Conservation (phyloP, 2,113 vertebrate genomes). For the Pantherophis guttatus region DNA sequence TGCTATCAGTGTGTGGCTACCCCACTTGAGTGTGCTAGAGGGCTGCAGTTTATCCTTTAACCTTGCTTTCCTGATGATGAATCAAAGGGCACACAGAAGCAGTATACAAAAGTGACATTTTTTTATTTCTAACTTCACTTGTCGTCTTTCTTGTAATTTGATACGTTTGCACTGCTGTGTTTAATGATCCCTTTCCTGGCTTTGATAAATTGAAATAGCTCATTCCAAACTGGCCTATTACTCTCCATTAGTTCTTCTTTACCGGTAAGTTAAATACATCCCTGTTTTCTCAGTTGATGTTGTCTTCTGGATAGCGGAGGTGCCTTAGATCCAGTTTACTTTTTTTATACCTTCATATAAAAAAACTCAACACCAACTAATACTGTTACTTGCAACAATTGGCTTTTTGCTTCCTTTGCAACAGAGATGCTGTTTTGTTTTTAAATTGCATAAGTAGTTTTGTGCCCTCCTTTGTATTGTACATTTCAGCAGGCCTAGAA, state of each 20-base stretch:
- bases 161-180: conserved; percentile 38
- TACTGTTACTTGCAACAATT: neutral
- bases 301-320: neutral
- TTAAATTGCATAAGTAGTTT: neutral
- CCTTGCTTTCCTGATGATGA: conserved; percentile 30
- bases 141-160: conserved; percentile 33
- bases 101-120: conserved; percentile 38
- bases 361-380: neutral
- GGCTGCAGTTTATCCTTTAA: conserved; percentile 27
- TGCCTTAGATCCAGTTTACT: neutral
- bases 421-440: neutral
- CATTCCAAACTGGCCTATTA: conserved; percentile 33
- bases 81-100: conserved; percentile 29
- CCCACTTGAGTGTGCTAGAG: conserved; percentile 21
- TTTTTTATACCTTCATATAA: neutral
- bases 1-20: neutral
- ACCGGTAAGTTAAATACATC: conserved; percentile 16
- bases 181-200: conserved; percentile 33
- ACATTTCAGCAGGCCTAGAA: neutral
- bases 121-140: conserved; percentile 37
- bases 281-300: neutral
- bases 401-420: neutral
- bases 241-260: conserved; percentile 30
- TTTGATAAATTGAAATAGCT: conserved; percentile 36
- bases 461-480: neutral